A percentile compares a stretch with the other conserved stretches of the same genome.
These are phyloP conservation scores for Sorex maritimensis DNA, from an alignment of 2,797 vertebrate species.

Conservation along the genomic window DNA sequence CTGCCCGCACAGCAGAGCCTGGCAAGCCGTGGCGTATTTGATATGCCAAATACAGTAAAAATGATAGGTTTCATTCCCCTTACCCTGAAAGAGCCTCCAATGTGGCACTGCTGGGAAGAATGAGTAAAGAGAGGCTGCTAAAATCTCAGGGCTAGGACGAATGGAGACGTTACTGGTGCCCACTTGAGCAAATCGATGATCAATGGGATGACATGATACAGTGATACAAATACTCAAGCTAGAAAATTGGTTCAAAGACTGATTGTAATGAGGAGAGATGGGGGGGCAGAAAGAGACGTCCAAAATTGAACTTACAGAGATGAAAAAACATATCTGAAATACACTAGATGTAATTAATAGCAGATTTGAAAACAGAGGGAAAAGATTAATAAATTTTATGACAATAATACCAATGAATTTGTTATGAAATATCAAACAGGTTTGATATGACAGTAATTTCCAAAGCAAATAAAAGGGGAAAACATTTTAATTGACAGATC, in stretches of 20 bases:
- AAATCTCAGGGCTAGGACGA: too few species aligned
- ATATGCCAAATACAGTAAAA: too few species aligned
- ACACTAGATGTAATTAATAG: background rate
- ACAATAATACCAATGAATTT: constrained; percentile 17
- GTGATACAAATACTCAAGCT: background rate
- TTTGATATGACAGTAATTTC: background rate
- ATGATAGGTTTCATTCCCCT: too few species aligned
- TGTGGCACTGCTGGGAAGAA: too few species aligned
- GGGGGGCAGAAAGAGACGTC: background rate
- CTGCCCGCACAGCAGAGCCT: too few species aligned
- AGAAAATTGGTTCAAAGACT: constrained; percentile 3
- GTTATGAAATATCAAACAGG: too few species aligned
- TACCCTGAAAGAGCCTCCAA: too few species aligned
- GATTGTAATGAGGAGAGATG: constrained; percentile 34
- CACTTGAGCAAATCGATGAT: too few species aligned
- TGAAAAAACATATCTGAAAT: constrained; percentile 3
- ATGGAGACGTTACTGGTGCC: too few species aligned
- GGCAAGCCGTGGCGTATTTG: too few species aligned
- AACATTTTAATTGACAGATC: background rate
- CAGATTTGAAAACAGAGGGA: constrained; percentile 33
- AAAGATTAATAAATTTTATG: constrained; percentile 40
- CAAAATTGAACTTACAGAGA: constrained; percentile 42
- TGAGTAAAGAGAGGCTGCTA: too few species aligned
- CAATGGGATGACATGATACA: too few species aligned
- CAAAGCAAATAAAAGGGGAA: constrained; percentile 22